Percentiles rank a stretch among this genome's conserved stretches.
These are phyloP conservation scores for Drosophila eohydei DNA, from an alignment of 2,888 invertebrate genomes.

Conservation along the genomic window DNA sequence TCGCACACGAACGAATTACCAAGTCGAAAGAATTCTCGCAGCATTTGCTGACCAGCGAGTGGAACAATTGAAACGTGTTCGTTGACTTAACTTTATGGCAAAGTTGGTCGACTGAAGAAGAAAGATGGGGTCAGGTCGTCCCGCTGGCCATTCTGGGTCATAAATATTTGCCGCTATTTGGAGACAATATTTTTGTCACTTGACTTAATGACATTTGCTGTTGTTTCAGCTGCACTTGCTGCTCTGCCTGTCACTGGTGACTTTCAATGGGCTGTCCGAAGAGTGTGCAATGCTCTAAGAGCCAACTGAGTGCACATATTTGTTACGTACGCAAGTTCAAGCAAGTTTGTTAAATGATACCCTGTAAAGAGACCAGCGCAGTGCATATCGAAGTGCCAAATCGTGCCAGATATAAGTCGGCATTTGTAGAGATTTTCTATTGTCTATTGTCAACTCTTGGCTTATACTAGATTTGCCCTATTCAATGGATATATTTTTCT, in stretches of 20 bases:
- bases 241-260: constrained; percentile 43
- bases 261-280: constrained; percentile 29
- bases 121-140: neutral
- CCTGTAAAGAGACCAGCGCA: constrained; percentile 9
- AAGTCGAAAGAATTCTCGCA: constrained; percentile 6
- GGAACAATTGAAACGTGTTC: constrained; percentile 18
- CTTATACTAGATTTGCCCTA: too few relatives aligned
- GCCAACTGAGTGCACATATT: constrained; percentile 39
- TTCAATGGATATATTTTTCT: too few relatives aligned
- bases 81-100: constrained; percentile 22
- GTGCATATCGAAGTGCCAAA: neutral
- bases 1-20: neutral
- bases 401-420: too few relatives aligned
- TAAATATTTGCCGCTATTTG: constrained; percentile 61
- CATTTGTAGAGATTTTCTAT: too few relatives aligned
- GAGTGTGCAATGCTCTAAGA: constrained; percentile 13
- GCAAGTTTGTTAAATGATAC: constrained; percentile 21
- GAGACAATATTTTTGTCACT: constrained; percentile 59
- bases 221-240: constrained; percentile 27
- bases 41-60: constrained; percentile 17
- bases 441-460: too few relatives aligned
- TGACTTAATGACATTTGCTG: constrained; percentile 44
- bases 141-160: constrained; percentile 26
- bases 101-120: constrained; percentile 22
- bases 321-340: constrained; percentile 11